Conservation (phyloP, 2,888 invertebrate species). For the Sericinus montela region DNA sequence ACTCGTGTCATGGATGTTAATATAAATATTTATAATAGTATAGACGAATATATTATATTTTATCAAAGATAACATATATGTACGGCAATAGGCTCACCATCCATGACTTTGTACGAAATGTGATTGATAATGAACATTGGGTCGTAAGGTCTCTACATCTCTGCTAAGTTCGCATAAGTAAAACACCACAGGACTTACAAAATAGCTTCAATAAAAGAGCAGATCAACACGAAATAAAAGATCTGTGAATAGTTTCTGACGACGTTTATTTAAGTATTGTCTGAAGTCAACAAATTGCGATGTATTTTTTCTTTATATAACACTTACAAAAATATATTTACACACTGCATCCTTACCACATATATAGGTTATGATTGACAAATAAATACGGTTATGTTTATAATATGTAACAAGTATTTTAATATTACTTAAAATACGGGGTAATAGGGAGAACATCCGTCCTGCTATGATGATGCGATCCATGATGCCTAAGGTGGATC, state of each 20-base stretch:
- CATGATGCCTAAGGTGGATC: slow-evolving; percentile 70
- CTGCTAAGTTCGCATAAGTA: no score
- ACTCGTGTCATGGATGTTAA: no score
- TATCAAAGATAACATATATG: no score
- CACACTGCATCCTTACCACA: slow-evolving; percentile 43
- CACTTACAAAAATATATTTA: slow-evolving; percentile 58
- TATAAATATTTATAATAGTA: no score
- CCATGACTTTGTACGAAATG: no score
- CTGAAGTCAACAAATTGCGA: slow-evolving; percentile 54
- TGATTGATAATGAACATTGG: no score
- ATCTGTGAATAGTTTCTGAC: slow-evolving; percentile 31
- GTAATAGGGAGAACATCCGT: slow-evolving; percentile 54
- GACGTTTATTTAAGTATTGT: slow-evolving; percentile 52
- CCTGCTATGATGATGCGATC: slow-evolving; percentile 61
- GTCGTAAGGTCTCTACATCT: no score
- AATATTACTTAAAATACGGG: slow-evolving; percentile 61
- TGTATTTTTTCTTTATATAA: slow-evolving; percentile 42
- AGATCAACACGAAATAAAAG: slow-evolving; percentile 27
- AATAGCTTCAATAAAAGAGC: no score
- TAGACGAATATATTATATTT: no score
- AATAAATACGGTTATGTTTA: slow-evolving; percentile 28
- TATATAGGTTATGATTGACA: slow-evolving; percentile 36
- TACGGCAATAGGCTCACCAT: no score
- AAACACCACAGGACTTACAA: no score
- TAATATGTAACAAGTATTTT: slow-evolving; percentile 23